A percentile compares a stretch with the other conserved stretches of the same genome.
These are phyloP conservation scores for Acanthaster planci DNA, from an alignment of 35 echinoderm and acorn worm species.

Conservation along the genomic window DNA sequence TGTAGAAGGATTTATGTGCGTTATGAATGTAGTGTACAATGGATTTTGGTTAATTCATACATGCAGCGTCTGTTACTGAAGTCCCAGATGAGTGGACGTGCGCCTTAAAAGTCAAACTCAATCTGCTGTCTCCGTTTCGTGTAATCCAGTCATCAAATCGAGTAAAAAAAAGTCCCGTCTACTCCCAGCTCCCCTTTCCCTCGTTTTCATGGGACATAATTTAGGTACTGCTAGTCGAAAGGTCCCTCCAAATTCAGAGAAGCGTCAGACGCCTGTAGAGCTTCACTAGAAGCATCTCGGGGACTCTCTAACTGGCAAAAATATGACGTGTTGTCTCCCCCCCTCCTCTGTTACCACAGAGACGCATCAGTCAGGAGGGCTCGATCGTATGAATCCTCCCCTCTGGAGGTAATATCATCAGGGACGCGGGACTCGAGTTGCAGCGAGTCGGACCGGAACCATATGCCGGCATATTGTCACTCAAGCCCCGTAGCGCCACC, in stretches of 20 bases:
- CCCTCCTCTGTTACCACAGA: not conserved
- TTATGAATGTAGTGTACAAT: no score
- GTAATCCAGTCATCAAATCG: no score
- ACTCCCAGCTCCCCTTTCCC: no score
- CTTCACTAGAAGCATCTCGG: not conserved
- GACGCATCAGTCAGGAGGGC: not conserved
- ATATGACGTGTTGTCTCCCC: slow-evolving; percentile 10
- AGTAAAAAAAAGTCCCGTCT: no score
- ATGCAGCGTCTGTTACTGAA: no score
- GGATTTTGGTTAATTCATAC: no score
- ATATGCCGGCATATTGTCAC: slow-evolving; percentile 33
- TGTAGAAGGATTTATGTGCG: no score
- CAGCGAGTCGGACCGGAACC: slow-evolving; percentile 8
- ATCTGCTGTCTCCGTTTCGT: no score
- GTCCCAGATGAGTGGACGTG: no score
- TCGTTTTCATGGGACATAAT: no score
- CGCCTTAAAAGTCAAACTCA: no score
- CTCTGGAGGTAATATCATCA: not conserved
- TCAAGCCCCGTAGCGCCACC: slow-evolving; percentile 26
- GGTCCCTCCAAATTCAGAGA: not conserved
- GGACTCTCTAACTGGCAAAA: not conserved
- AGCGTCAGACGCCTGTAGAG: not conserved
- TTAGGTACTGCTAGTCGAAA: no score
- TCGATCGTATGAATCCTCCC: not conserved
- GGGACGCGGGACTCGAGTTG: slow-evolving; percentile 17